A percentile compares a stretch with the other conserved stretches of the same genome.
phyloP scores from a whole-genome alignment of 2,888 invertebrate genomes.

The Tetranychus truncatus region DNA sequence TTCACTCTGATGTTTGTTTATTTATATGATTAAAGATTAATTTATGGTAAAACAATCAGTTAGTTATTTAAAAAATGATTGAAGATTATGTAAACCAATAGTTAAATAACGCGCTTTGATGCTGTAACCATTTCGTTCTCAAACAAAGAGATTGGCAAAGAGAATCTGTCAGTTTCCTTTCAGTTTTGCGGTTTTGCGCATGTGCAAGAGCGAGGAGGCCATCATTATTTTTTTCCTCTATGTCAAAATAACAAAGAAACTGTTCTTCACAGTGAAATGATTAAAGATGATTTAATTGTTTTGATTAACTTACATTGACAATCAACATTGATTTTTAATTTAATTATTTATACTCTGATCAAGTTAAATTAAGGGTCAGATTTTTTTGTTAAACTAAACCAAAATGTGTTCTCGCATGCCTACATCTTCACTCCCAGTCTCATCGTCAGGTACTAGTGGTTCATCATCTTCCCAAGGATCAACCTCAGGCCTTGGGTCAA shows the following conservation, averaged over 20 bases:
- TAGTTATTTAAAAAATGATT: too few relatives aligned
- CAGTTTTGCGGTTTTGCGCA: neutral
- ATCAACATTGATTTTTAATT: neutral
- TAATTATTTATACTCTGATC: neutral
- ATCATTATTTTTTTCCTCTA: neutral
- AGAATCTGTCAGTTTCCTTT: neutral
- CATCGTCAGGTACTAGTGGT: slow-evolving; percentile 15
- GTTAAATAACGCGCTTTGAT: neutral
- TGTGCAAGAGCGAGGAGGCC: neutral
- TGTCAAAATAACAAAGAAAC: too few relatives aligned
- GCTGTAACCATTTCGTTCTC: neutral
- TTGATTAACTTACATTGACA: neutral
- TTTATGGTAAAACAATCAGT: too few relatives aligned
- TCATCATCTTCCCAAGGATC: slow-evolving; percentile 15
- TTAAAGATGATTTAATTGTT: slow-evolving; percentile 1
- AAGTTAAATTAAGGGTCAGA: neutral
- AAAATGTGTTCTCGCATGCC: neutral
- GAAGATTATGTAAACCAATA: neutral
- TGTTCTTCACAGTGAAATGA: neutral
- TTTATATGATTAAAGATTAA: too few relatives aligned
- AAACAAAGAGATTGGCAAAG: neutral
- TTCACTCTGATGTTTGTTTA: too few relatives aligned
- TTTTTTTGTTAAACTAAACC: neutral
- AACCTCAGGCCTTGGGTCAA: slow-evolving; percentile 16
- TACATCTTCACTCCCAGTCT: neutral